Conservation (phyloP, 1,140 invertebrate species). For the Drosophila pachea region DNA sequence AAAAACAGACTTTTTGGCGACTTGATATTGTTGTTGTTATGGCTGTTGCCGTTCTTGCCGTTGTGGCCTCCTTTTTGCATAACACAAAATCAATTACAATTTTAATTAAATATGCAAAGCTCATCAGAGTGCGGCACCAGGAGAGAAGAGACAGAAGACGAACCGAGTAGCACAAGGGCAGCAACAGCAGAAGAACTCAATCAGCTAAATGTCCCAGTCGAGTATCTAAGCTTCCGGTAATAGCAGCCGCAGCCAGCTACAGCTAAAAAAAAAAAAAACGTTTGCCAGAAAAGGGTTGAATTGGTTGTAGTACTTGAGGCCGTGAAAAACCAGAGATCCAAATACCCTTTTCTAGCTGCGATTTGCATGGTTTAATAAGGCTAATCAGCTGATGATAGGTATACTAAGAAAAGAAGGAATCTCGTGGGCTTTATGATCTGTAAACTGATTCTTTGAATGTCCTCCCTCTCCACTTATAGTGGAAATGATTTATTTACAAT, state of each 20-base stretch:
- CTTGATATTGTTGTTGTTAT: conserved; percentile 19
- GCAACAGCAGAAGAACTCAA: conserved; percentile 49
- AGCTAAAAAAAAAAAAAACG: conserved; percentile 2
- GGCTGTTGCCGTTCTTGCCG: neutral
- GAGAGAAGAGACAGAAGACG: conserved; percentile 13
- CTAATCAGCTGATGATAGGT: too few species aligned
- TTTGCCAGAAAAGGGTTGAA: neutral
- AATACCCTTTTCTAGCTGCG: neutral
- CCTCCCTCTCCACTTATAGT: neutral
- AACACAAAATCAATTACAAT: conserved; percentile 76
- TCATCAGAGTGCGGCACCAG: conserved; percentile 26
- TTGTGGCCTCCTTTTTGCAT: conserved; percentile 70
- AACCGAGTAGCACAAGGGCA: conserved; percentile 6
- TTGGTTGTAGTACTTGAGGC: neutral
- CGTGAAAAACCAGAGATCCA: conserved; percentile 15
- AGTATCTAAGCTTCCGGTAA: conserved; percentile 26
- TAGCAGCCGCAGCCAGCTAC: conserved; percentile 38
- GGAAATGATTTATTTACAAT: conserved; percentile 39
- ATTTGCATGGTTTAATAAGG: too few species aligned
- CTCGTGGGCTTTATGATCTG: too few species aligned
- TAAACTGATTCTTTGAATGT: too few species aligned
- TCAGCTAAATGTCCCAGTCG: conserved; percentile 57
- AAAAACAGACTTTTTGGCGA: conserved; percentile 64
- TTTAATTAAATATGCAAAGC: conserved; percentile 77
- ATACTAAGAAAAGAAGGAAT: too few species aligned